Evolutionary conservation across 2,113 vertebrate genomes (phyloP).

Genomic region (Camelus dromedarius): DNA sequence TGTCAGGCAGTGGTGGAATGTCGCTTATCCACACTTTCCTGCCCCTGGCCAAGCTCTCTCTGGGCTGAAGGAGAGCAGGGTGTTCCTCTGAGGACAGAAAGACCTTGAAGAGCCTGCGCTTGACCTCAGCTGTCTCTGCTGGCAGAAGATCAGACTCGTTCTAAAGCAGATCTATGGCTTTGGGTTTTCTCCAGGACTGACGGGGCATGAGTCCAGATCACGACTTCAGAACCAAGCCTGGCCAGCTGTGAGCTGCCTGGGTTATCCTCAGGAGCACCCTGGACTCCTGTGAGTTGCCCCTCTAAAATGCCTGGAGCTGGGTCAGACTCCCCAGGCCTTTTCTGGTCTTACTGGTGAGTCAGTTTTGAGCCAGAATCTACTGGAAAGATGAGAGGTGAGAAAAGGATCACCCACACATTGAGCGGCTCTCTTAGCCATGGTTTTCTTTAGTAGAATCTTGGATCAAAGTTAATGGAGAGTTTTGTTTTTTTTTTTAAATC

Average conservation of each 20-base stretch:
- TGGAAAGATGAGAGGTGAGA: constrained; percentile 9
- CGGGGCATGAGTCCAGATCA: constrained; percentile 21
- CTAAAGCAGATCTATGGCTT: constrained; percentile 47
- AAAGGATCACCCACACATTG: neutral
- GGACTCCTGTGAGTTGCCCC: constrained; percentile 29
- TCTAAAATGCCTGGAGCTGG: constrained; percentile 18
- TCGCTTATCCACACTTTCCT: neutral
- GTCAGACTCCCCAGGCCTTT: constrained; percentile 49
- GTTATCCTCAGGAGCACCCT: constrained; percentile 63
- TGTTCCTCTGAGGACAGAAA: neutral
- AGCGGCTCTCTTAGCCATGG: neutral
- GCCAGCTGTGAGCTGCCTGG: neutral
- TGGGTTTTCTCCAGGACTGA: constrained; percentile 64
- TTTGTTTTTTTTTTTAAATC: neutral
- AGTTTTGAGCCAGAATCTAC: constrained; percentile 43
- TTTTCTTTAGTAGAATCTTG: neutral
- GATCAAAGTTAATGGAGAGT: neutral
- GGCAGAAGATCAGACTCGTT: constrained; percentile 33
- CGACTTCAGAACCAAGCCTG: constrained; percentile 45
- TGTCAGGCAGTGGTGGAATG: neutral
- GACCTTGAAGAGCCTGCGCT: constrained; percentile 40
- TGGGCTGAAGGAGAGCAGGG: neutral
- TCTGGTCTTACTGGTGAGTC: constrained; percentile 1
- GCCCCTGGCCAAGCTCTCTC: neutral
- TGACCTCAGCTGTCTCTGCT: constrained; percentile 39